Evolutionary conservation across 2,113 vertebrate genomes (phyloP).

Genomic region (Ursus arctos): DNA sequence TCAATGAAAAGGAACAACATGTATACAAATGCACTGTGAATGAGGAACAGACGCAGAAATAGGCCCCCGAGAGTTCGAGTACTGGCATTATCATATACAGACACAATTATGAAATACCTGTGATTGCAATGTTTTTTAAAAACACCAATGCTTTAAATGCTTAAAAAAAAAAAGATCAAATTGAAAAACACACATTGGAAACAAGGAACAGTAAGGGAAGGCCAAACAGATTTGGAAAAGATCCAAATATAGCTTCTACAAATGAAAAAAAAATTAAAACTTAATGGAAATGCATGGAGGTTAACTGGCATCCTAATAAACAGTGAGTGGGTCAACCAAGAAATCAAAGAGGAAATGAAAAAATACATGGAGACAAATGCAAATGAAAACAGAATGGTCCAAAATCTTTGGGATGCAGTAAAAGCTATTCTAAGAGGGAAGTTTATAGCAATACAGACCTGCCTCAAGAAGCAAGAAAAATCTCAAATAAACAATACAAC

Average conservation of each 20-base stretch:
- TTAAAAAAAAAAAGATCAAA: background rate
- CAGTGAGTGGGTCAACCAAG: background rate
- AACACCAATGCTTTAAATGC: background rate
- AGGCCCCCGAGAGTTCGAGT: background rate
- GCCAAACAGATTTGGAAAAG: conserved; percentile 8
- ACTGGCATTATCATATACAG: background rate
- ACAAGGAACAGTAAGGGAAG: background rate
- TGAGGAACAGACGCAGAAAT: conserved; percentile 9
- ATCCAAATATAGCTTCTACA: background rate
- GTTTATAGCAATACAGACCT: background rate
- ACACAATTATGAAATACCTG: background rate
- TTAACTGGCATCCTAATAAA: background rate
- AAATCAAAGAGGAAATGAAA: background rate
- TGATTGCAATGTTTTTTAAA: background rate
- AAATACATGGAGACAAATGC: background rate
- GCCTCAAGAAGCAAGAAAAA: background rate
- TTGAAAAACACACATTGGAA: background rate
- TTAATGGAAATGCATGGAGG: background rate
- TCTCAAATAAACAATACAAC: background rate
- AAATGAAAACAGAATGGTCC: background rate
- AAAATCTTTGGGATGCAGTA: background rate
- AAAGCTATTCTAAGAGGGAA: background rate
- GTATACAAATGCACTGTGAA: background rate
- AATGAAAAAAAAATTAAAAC: conserved; percentile 29
- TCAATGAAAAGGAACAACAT: background rate